Evolutionary conservation across 2,113 vertebrate genomes (phyloP), one percentile per base, ranked within the genome.

Genomic region (Kryptolebias marmoratus): DNA sequence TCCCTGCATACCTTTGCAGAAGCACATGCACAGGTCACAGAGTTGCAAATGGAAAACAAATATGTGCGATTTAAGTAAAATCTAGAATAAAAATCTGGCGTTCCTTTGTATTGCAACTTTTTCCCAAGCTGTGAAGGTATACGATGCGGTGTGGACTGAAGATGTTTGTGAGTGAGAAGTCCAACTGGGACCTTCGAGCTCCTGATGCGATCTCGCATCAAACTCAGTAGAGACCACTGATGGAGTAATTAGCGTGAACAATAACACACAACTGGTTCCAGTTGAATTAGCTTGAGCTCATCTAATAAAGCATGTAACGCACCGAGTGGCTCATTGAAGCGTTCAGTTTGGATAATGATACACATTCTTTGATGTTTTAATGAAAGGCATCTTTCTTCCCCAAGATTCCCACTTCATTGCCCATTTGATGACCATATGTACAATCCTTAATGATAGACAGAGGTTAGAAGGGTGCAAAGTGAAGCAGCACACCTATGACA

Each of bases 351-450:
- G 65, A 78, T 68, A 81, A 79, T 73, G 61, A 87, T 76, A 79
- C 55, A 68, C 61, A 28, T 47, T 31, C 85, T 92, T 91, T 91
- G 91, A 91, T 86, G 88, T 88, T 80, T 74, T 86, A 85, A 89
- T 90, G 77, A 87, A 83, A 84, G 57, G 64, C 64, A 52, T 82
- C 64, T 48, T 64, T 82, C 30, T 77, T 63, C 68, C 63, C 57
- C 73, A 68, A 36, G 58, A 79, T 57, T 70, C 65, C 60, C 73
- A 65, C 49, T 64, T 80, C 75, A 62, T 73, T 73, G 74, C 48
- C 62, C 39, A 14, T 60, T 74, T 80, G 73, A 83, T 76, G 22
- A 14, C 72, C 64, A 76, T 71, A 64, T 75, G 62, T 42, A 55
- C 50, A 63, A 45, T 47, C 66, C 68, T 75, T 77, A 80, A 85